These are phyloP conservation scores for Hucho hucho DNA, from an alignment of 2,113 vertebrate genomes.

Conservation along the genomic window DNA sequence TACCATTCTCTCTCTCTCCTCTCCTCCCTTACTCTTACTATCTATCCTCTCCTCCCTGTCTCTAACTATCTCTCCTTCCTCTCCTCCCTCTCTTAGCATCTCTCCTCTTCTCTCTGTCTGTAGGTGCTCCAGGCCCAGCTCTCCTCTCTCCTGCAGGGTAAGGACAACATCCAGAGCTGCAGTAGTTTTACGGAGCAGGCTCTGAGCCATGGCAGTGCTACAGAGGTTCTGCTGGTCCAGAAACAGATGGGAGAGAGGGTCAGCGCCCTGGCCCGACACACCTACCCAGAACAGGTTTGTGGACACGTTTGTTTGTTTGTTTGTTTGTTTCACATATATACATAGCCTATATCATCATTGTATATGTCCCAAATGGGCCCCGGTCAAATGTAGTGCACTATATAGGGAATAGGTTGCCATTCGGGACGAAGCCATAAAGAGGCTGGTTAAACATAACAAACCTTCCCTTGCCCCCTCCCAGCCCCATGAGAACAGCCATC, in stretches of 20 bases:
- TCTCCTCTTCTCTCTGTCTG: background rate
- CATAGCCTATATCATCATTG: too few relatives aligned
- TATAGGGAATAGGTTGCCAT: too few relatives aligned
- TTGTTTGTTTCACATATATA: too few relatives aligned
- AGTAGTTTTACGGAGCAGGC: constrained; percentile 93
- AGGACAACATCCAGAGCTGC: constrained; percentile 93
- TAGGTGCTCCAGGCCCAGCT: constrained; percentile 92
- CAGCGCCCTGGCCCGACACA: constrained; percentile 80
- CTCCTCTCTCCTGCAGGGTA: constrained; percentile 85
- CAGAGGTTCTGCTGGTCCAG: constrained; percentile 89
- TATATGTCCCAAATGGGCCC: too few relatives aligned
- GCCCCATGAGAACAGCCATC: constrained; percentile 90
- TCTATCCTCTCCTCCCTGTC: background rate
- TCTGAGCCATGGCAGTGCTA: constrained; percentile 86
- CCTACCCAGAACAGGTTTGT: constrained; percentile 76
- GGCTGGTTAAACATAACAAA: too few relatives aligned
- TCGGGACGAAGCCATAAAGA: too few relatives aligned
- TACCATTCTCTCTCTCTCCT: background rate
- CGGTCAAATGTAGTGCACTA: too few relatives aligned
- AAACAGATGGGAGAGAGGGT: constrained; percentile 96
- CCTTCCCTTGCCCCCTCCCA: constrained; percentile 24
- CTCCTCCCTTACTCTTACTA: too few relatives aligned
- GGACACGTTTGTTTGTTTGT: too few relatives aligned
- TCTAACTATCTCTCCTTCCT: background rate
- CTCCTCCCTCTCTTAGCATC: background rate